Evolutionary conservation across 37 sponge, comb jelly and placozoan genomes (phyloP), one percentile per base, ranked within the genome.

Genomic region (Geodia barretti): DNA sequence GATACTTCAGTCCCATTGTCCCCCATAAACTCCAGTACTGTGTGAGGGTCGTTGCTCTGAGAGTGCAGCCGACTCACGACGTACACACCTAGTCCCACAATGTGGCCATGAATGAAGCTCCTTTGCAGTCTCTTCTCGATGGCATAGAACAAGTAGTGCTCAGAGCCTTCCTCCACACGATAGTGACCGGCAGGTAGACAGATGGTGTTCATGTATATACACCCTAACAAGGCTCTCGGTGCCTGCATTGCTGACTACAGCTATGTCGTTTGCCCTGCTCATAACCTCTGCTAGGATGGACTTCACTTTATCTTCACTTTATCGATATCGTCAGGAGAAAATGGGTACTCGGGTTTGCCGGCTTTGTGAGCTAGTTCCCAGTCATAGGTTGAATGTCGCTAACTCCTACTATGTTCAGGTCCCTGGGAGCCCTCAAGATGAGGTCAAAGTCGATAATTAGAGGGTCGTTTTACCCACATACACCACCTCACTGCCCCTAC

Each of bases 91-190:
- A 73, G 75, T 19, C 75, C 75, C 9, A 73, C 75, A 41, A 73
- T 73, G 75, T 73, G 75, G 24, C 75, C 75, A 21, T 73, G 75
- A 37, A 73, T 35, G 36, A 73, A 73, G 54, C 54, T 26, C 71
- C 71, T n/a, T 54, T 73, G 41, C 14, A 37, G 37, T 37, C 24
- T 28, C 41, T 28, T 37, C 41, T 73, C 75, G 23, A 73, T 29
- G 26, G 36, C 75, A 73, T 73, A 73, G 41, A 73, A 73, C 40
- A 73, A 14, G 54, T 73, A 73, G 41, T 73, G 75, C 41, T 73
- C 75, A 19, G 75, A 73, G 30, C 75, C 75, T 41, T 73, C 75
- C 36, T 73, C 75, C 38, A 73, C 75, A 37, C 75, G 75, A 73
- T 73, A 73, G 41, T 73, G 75, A 17, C 75, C 75, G 14, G 54